phyloP scores from a whole-genome alignment of 2,888 invertebrate species.

The Nomada flava region DNA sequence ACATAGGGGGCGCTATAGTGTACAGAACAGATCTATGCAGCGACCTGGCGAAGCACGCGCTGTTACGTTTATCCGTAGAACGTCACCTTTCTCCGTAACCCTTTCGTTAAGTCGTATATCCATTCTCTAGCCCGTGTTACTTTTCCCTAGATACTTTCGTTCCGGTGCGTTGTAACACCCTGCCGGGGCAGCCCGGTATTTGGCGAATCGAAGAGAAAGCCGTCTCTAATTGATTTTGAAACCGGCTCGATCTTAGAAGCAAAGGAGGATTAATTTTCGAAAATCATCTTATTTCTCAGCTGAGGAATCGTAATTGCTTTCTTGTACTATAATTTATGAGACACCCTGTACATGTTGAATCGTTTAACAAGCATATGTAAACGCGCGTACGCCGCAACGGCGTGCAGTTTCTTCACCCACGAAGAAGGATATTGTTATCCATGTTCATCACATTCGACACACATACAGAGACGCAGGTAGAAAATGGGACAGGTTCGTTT shows the following conservation, averaged over 20 bases:
- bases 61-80: neutral
- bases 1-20: slow-evolving; percentile 21
- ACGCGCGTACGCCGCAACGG: neutral
- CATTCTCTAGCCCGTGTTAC: neutral
- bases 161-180: too few species aligned
- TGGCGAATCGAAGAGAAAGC: neutral
- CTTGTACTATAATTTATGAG: slow-evolving; percentile 57
- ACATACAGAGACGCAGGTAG: slow-evolving; percentile 55
- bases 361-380: slow-evolving; percentile 11
- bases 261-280: neutral
- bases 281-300: slow-evolving; percentile 33
- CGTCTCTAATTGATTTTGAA: neutral
- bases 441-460: slow-evolving; percentile 47
- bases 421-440: slow-evolving; percentile 22
- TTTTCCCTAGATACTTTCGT: neutral
- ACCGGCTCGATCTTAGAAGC: slow-evolving; percentile 19
- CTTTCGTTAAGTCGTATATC: neutral
- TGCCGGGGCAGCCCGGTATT: neutral
- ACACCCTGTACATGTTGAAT: slow-evolving; percentile 60
- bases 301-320: slow-evolving; percentile 51
- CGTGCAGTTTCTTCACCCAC: neutral
- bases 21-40: slow-evolving; percentile 23
- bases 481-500: slow-evolving; percentile 45
- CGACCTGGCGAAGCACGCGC: neutral
- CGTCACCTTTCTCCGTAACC: neutral